Conservation (phyloP, 1,140 invertebrate species). For the Listronotus oregonensis region DNA sequence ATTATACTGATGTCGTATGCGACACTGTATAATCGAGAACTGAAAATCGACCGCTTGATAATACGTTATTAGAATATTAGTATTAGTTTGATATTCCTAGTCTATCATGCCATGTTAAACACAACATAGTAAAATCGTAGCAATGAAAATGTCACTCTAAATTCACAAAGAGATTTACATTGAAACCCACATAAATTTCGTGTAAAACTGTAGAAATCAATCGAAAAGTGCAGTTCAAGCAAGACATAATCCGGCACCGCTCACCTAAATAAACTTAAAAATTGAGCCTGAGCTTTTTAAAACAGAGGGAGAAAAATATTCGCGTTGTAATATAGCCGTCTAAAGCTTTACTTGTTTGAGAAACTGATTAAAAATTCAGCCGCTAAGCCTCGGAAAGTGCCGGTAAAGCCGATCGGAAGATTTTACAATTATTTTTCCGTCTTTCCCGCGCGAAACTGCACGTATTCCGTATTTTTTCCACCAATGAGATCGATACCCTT, state of each 20-base stretch:
- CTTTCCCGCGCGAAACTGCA: constrained; percentile 33
- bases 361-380: constrained; percentile 52
- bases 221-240: constrained; percentile 26
- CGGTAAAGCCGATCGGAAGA: constrained; percentile 47
- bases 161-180: too few relatives aligned
- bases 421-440: constrained; percentile 49
- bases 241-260: constrained; percentile 40
- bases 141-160: too few relatives aligned
- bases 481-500: background rate
- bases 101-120: too few relatives aligned
- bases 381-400: constrained; percentile 48
- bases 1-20: too few relatives aligned
- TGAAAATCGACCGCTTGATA: too few relatives aligned
- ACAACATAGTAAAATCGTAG: too few relatives aligned
- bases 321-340: constrained; percentile 40
- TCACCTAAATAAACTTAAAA: constrained; percentile 48
- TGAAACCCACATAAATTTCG: too few relatives aligned
- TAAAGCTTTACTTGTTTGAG: constrained; percentile 48
- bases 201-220: constrained; percentile 2
- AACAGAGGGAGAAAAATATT: constrained; percentile 46
- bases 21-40: too few relatives aligned
- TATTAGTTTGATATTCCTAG: too few relatives aligned
- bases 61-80: too few relatives aligned
- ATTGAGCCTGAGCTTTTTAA: constrained; percentile 46
- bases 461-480: constrained; percentile 14